phyloP scores from a whole-genome alignment of 23 tunicate species.

The Trididemnum clinides region DNA sequence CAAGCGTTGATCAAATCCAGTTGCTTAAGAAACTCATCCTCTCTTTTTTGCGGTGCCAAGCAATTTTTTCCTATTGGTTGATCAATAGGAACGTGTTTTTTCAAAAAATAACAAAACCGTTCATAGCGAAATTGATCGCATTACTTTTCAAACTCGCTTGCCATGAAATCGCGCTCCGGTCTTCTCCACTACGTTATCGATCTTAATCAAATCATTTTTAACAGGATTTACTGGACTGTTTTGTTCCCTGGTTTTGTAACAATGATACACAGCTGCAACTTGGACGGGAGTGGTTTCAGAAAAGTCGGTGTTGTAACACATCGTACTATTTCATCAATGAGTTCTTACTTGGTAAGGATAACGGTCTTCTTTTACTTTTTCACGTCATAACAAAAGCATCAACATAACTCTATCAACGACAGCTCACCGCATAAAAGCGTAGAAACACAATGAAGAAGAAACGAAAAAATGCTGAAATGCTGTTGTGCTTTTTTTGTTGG shows the following conservation, averaged over 20 bases:
- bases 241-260: slow-evolving; percentile 80
- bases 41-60: too few species aligned
- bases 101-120: not conserved
- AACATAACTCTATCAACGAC: too few species aligned
- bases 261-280: slow-evolving; percentile 46
- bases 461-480: too few species aligned
- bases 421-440: too few species aligned
- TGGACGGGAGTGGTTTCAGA: slow-evolving; percentile 78
- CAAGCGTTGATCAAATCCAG: too few species aligned
- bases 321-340: slow-evolving; percentile 70
- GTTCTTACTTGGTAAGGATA: slow-evolving; percentile 68
- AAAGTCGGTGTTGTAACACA: slow-evolving; percentile 40
- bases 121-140: not conserved
- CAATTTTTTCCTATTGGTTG: too few species aligned
- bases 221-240: slow-evolving; percentile 84
- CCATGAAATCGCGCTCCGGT: not conserved
- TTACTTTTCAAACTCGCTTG: not conserved
- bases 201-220: not conserved
- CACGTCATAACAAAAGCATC: too few species aligned
- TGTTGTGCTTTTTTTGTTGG: too few species aligned
- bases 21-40: too few species aligned
- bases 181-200: too few species aligned
- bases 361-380: too few species aligned
- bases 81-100: not conserved
- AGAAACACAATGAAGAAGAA: too few species aligned